Percentiles rank a stretch among this genome's conserved stretches.
These are phyloP conservation scores for Romanomermis culicivorax DNA, from an alignment of 2,888 invertebrate species.

Conservation along the genomic window DNA sequence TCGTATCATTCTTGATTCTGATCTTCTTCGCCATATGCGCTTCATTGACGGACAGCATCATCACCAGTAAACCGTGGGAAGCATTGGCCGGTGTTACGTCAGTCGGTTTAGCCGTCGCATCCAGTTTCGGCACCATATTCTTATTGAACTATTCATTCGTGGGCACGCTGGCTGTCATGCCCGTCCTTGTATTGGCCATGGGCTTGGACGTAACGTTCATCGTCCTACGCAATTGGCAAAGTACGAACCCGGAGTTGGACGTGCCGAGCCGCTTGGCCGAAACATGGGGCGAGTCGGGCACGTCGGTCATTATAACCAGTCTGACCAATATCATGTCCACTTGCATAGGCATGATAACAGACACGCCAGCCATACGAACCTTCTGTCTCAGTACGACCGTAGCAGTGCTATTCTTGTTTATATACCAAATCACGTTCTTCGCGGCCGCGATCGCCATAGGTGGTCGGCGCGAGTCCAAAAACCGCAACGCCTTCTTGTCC, in stretches of 20 bases:
- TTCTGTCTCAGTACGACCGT: background rate
- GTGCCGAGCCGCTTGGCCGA: background rate
- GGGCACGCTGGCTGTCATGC: constrained; percentile 26
- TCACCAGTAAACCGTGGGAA: constrained; percentile 22
- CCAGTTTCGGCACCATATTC: constrained; percentile 24
- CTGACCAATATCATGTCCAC: background rate
- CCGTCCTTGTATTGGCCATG: constrained; percentile 25
- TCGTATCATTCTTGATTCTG: constrained; percentile 21
- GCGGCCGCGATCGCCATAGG: background rate
- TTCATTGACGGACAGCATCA: background rate
- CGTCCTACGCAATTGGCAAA: constrained; percentile 25
- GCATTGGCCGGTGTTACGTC: constrained; percentile 24
- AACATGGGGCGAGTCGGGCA: background rate
- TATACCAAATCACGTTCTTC: background rate
- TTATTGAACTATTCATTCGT: constrained; percentile 18
- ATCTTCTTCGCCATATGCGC: constrained; percentile 22
- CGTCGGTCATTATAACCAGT: background rate
- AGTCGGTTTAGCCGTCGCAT: constrained; percentile 23
- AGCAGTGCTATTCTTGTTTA: background rate
- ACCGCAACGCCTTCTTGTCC: background rate
- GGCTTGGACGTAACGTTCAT: constrained; percentile 28
- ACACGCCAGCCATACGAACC: background rate
- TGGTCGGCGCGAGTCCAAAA: background rate
- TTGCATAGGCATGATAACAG: background rate
- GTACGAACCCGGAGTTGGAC: constrained; percentile 11